Base-by-base conservation (phyloP, 2,888 invertebrate genomes). In the Megalurothrips usitatus region DNA sequence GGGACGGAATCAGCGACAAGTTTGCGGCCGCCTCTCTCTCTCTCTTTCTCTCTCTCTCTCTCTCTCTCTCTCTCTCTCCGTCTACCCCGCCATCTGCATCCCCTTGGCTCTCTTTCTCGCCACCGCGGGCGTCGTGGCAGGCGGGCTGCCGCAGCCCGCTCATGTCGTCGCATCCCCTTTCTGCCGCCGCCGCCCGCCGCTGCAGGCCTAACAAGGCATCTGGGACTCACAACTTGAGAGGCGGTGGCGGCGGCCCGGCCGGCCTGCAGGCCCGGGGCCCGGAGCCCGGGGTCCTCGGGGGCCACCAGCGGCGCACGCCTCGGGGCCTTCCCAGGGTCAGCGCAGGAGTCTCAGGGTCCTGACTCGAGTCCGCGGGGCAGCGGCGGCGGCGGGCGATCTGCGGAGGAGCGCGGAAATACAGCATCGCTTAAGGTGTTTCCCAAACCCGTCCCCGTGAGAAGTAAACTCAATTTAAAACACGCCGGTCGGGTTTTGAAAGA, bases 191-290 rank as follows among this genome's bases (percentile, higher is more conserved):
- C 23, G 68, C 23, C 23, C n/a, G 68, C 68, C 68, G 6, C 3
- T 43, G 34, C 34, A 43, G 34, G 34, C 23, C 58, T 58, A 58
- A 58, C 58, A 58, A 58, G 58, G 58, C 58, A 58, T 58, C 58
- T 58, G 58, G 58, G 58, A 58, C 58, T 58, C 58, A n/a, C 58
- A 58, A 58, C 14, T 58, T 58, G 58, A 58, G n/a, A 58, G 58
- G 58, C 58, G 34, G 34, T 14, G 6, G 58, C 14, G 58, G 58
- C 19, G 17, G 58, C 52, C 2, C 14, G 17, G 52, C 52, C 1
- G 52, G 1, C 17, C 52, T 52, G 52, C 19, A 6, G 58, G 58
- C 14, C 19, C 19, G 19, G 58, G 58, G 19, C 1, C 11, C 58
- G 11, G 52, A 2, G 52, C n/a, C n/a, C n/a, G 14, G 52, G 4